Evolutionary conservation across 2,113 vertebrate species (phyloP), one percentile per base, ranked within the genome.

Genomic region (Chauna torquata): DNA sequence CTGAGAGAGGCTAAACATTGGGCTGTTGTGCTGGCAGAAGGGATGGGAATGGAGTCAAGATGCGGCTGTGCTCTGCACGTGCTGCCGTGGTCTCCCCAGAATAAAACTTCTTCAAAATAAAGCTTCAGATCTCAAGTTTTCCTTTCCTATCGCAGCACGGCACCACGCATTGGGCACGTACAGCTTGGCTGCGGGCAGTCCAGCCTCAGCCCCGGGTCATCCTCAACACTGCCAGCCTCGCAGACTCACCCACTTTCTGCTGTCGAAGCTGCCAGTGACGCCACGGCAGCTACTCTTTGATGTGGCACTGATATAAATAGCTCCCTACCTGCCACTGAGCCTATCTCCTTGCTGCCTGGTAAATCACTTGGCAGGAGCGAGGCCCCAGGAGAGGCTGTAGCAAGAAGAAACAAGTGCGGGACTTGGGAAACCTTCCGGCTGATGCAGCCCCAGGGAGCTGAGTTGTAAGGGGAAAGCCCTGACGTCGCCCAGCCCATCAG

Each of bases 271-370:
- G 5, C 80, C 0, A 9, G n/a, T 76, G 87, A 70, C 47, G 22
- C 77, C 94, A 55, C 40, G 9, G 74, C 85, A n/a, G 74, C 15
- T 36, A 15, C 45, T 50, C 92, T 95, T 87, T 90, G 82, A 92
- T 94, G 92, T 96, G 82, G n/a, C 83, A 74, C 49, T 0, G 28
- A 70, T 94, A 95, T 90, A 94, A 96, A 95, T 90, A 95, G 79
- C 82, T 94, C 75, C 40, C 44, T 90, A 94, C 86, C 92, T 92
- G 89, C 2, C 0, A 12, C 3, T 2, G 28, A 66, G 71, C 61
- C 24, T 6, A n/a, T 45, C 61, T 77, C 90, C 27, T 62, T 2
- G 5, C 81, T 42, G 49, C 49, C 62, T 66, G 66, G n/a, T 12
- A 49, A 49, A 44, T 54, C n/a, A 3, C 52, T 72, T 16, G 32